A percentile compares a stretch with the other conserved stretches of the same genome.
Evolutionary conservation across 2,797 vertebrate genomes (phyloP).

Genomic region (Lagodon rhomboides): DNA sequence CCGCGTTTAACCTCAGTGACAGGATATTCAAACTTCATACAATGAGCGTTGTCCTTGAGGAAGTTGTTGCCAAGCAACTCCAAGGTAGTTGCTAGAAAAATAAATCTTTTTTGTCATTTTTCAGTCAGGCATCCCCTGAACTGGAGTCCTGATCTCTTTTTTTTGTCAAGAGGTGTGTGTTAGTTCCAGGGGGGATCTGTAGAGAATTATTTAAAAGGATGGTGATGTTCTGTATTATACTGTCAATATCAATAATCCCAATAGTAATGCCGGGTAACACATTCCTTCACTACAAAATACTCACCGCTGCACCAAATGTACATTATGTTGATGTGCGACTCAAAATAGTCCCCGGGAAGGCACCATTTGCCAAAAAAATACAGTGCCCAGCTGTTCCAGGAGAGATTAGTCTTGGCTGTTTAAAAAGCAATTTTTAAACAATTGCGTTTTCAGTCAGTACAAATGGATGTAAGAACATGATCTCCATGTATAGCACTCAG

Average conservation of each 20-base stretch:
- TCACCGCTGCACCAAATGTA: background rate
- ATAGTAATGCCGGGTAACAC: background rate
- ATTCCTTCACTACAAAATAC: background rate
- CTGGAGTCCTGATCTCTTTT: background rate
- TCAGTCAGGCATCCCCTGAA: constrained; percentile 1
- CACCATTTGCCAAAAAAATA: background rate
- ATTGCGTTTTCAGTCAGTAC: background rate
- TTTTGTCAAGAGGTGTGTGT: background rate
- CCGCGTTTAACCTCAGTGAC: background rate
- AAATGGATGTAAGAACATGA: background rate
- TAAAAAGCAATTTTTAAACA: background rate
- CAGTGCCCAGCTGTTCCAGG: background rate
- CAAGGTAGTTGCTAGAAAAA: constrained; percentile 10
- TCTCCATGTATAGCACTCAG: background rate
- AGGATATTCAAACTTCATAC: constrained; percentile 16
- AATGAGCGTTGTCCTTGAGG: constrained; percentile 31
- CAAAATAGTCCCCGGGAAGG: no score
- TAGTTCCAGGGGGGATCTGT: background rate
- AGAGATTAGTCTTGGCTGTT: background rate
- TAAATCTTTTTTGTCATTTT: constrained; percentile 8
- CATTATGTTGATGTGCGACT: no score
- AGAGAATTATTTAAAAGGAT: background rate
- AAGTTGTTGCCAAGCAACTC: constrained; percentile 68
- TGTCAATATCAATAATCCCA: background rate
- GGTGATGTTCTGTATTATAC: background rate